phyloP scores from a whole-genome alignment of 1,140 invertebrate genomes.

The Papilio aristodemus region DNA sequence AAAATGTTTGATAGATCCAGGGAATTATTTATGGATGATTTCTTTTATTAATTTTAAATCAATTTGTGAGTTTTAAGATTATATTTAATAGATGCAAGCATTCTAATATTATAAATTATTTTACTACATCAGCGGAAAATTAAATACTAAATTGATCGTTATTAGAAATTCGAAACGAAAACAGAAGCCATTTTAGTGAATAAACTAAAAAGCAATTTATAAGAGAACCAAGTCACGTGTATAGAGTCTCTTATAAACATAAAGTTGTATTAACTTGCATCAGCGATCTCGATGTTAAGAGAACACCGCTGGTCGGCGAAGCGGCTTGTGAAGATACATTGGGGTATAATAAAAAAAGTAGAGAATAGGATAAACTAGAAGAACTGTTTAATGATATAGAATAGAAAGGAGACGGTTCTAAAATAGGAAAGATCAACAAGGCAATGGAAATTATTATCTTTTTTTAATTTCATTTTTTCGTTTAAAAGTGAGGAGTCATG shows the following conservation, averaged over 20 bases:
- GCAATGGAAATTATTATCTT: background rate
- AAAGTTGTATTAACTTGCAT: conserved; percentile 22
- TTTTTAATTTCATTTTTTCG: background rate
- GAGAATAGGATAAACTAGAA: conserved; percentile 35
- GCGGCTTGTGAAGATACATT: conserved; percentile 39
- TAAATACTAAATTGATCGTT: conserved; percentile 42
- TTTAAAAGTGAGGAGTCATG: conserved; percentile 12
- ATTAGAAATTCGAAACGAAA: conserved; percentile 50
- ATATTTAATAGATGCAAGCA: conserved; percentile 25
- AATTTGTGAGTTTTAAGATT: conserved; percentile 20
- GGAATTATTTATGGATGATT: background rate
- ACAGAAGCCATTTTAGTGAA: conserved; percentile 54
- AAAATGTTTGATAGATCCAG: background rate
- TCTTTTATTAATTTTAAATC: background rate
- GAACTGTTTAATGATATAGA: conserved; percentile 32
- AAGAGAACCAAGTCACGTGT: conserved; percentile 36
- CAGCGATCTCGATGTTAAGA: conserved; percentile 44
- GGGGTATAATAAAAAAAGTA: conserved; percentile 30
- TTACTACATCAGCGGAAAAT: conserved; percentile 38
- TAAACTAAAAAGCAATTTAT: conserved; percentile 54
- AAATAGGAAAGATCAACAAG: conserved; percentile 13
- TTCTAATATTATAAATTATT: conserved; percentile 28
- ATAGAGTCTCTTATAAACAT: conserved; percentile 2
- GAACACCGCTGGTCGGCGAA: conserved; percentile 56
- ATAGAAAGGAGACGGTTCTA: conserved; percentile 34